phyloP scores from a whole-genome alignment of 1,140 invertebrate species.

The Drosophila hydei region DNA sequence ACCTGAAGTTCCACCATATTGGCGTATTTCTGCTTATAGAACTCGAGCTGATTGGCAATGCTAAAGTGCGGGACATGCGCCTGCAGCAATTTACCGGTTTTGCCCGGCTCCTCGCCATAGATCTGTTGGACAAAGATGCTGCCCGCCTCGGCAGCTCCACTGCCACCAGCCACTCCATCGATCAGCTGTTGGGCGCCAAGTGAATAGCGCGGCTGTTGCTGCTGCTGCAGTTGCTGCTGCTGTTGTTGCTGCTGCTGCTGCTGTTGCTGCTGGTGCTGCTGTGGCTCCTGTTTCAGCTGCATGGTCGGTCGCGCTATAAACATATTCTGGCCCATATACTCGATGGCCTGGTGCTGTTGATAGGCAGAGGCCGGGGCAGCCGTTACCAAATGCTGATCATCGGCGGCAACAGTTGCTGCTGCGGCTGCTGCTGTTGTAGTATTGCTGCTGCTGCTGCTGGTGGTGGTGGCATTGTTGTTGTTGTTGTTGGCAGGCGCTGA shows the following conservation, averaged over 20 bases:
- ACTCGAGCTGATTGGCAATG: conserved; percentile 75
- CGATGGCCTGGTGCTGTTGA: conserved; percentile 69
- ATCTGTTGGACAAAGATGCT: conserved; percentile 78
- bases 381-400: conserved; percentile 53
- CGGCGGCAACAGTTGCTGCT: conserved; percentile 9
- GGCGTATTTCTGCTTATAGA: conserved; percentile 80
- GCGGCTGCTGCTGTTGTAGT: conserved; percentile 32
- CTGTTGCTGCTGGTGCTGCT: conserved; percentile 55
- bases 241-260: conserved; percentile 52
- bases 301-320: conserved; percentile 69
- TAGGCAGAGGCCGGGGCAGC: conserved; percentile 58
- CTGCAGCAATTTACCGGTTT: conserved; percentile 69
- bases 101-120: conserved; percentile 70
- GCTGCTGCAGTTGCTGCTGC: conserved; percentile 48
- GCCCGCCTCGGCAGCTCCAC: conserved; percentile 56
- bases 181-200: conserved; percentile 58
- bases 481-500: conserved; percentile 35
- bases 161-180: conserved; percentile 62
- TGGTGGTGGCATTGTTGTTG: conserved; percentile 40
- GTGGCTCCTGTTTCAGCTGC: conserved; percentile 74
- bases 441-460: conserved; percentile 20
- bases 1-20: conserved; percentile 84
- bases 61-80: conserved; percentile 78
- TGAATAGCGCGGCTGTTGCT: conserved; percentile 49
- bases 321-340: conserved; percentile 82